phyloP scores from a whole-genome alignment of 2,888 invertebrate genomes.

The Strigamia transsilvanica region DNA sequence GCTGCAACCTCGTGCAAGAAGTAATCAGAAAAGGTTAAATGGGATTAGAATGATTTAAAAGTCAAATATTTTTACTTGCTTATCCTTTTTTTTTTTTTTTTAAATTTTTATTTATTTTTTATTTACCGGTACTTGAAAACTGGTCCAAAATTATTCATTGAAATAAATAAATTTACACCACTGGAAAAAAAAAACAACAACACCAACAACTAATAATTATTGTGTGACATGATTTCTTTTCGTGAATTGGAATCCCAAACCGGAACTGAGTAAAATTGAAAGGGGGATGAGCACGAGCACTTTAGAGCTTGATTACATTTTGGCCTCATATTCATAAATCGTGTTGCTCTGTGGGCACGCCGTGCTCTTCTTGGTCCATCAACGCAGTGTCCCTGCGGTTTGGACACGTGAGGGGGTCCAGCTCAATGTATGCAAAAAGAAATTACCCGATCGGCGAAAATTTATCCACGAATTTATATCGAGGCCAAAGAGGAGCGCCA shows the following conservation, averaged over 20 bases:
- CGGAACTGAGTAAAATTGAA: constrained; percentile 9
- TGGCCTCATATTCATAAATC: constrained; percentile 26
- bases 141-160: neutral
- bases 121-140: neutral
- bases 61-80: constrained; percentile 6
- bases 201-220: neutral
- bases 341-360: constrained; percentile 9
- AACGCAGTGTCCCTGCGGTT: neutral
- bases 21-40: neutral
- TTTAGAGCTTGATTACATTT: constrained; percentile 13
- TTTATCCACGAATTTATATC: constrained; percentile 26
- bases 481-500: constrained; percentile 12
- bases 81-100: neutral
- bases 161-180: neutral
- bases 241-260: constrained; percentile 1
- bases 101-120: neutral
- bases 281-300: neutral
- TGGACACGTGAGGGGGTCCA: constrained; percentile 13
- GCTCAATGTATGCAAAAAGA: constrained; percentile 23
- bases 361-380: neutral
- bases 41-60: constrained; percentile 13
- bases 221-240: constrained; percentile 9
- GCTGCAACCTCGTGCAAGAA: constrained; percentile 10
- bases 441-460: constrained; percentile 25
- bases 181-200: neutral